Evolutionary conservation across 1,140 invertebrate species (phyloP).

Genomic region (Drosophila pandora): DNA sequence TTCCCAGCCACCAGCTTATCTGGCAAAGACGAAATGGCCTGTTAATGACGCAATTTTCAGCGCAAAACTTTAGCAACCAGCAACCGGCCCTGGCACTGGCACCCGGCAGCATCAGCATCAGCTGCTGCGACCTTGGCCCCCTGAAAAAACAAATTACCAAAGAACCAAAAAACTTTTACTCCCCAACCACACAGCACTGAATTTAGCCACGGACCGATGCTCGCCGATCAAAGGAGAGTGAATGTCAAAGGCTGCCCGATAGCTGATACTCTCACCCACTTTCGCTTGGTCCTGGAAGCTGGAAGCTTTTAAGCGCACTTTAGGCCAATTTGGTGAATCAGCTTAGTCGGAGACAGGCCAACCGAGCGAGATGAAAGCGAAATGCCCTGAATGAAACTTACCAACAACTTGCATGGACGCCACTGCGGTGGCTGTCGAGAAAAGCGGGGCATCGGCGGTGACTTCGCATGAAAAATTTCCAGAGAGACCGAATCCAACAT

Average conservation of each 20-base stretch:
- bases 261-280: conserved; percentile 42
- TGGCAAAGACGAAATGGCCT: conserved; percentile 64
- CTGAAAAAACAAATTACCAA: conserved; percentile 55
- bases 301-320: conserved; percentile 55
- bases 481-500: conserved; percentile 89
- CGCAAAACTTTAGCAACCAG: conserved; percentile 48
- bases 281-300: conserved; percentile 1
- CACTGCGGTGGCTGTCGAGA: conserved; percentile 87
- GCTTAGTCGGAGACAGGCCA: conserved; percentile 13
- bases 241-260: conserved; percentile 51
- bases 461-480: conserved; percentile 95
- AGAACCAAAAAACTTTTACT: conserved; percentile 48
- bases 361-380: conserved; percentile 3
- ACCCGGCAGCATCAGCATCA: conserved; percentile 12
- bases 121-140: conserved; percentile 46
- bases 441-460: conserved; percentile 90
- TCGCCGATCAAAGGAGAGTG: conserved; percentile 27
- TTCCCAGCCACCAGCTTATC: conserved; percentile 45
- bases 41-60: conserved; percentile 78
- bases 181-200: conserved; percentile 9
- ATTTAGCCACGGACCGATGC: conserved; percentile 33
- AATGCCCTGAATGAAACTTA: conserved; percentile 84
- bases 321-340: conserved; percentile 55
- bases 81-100: background rate
- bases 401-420: conserved; percentile 90